phyloP scores from a whole-genome alignment of 1,140 invertebrate species.

The Ostrea denselamellosa region DNA sequence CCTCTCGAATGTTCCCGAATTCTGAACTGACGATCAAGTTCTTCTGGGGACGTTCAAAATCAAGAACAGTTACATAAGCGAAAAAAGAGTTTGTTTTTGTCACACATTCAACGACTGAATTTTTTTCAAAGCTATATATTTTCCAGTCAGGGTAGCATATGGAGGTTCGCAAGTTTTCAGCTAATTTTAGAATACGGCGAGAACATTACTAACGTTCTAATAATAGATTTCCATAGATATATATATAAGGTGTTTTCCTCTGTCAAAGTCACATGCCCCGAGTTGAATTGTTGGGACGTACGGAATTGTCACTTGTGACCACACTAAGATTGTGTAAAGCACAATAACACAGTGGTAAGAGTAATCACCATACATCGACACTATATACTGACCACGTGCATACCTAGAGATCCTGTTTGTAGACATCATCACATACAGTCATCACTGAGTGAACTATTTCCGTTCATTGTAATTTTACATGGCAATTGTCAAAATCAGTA shows the following conservation, averaged over 20 bases:
- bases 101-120: not conserved
- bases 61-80: not conserved
- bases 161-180: not conserved
- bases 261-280: conserved; percentile 5
- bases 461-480: no score
- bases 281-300: no score
- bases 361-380: no score
- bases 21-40: conserved; percentile 8
- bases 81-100: not conserved
- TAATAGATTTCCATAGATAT: conserved; percentile 28
- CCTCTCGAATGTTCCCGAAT: not conserved
- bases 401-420: no score
- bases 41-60: not conserved
- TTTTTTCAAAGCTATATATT: not conserved
- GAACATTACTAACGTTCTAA: conserved; percentile 12
- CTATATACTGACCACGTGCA: no score
- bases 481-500: no score
- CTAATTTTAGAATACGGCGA: not conserved
- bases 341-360: not conserved
- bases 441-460: no score
- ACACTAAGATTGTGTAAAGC: not conserved
- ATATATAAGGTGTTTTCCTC: conserved; percentile 8
- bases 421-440: no score
- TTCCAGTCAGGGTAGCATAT: not conserved
- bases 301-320: not conserved